These are phyloP conservation scores for Pangasianodon hypophthalmus DNA, from an alignment of 2,113 vertebrate genomes.

Conservation along the genomic window DNA sequence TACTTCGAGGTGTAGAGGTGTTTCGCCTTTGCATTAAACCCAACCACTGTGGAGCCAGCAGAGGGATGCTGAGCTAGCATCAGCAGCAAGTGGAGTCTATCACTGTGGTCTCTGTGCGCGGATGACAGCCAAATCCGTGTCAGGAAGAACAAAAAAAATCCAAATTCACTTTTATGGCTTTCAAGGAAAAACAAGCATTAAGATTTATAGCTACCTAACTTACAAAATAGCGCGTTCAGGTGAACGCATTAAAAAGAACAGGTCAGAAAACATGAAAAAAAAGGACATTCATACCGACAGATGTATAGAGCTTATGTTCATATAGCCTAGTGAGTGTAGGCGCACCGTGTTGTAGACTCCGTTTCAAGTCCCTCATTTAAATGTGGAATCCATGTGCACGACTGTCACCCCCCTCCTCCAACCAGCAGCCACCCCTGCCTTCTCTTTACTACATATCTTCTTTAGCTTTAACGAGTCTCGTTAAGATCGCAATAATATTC, in stretches of 20 bases:
- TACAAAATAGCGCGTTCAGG: background rate
- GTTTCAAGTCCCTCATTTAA: conserved; percentile 79
- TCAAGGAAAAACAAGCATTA: background rate
- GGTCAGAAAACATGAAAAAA: background rate
- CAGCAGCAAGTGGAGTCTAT: conserved; percentile 54
- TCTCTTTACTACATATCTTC: conserved; percentile 79
- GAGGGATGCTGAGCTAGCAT: conserved; percentile 36
- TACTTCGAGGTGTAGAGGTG: conserved; percentile 46
- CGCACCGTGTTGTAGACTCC: conserved; percentile 79
- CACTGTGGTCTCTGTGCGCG: conserved; percentile 48
- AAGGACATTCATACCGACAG: background rate
- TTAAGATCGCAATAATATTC: conserved; percentile 91
- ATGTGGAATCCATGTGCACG: conserved; percentile 78
- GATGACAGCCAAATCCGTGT: conserved; percentile 67
- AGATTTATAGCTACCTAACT: background rate
- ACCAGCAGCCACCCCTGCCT: conserved; percentile 66
- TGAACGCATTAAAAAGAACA: background rate
- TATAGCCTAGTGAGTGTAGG: conserved; percentile 47
- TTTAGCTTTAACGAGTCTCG: conserved; percentile 84
- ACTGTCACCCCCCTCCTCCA: conserved; percentile 72
- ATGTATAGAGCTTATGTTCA: conserved; percentile 58
- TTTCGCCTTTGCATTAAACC: conserved; percentile 29
- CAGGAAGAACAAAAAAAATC: background rate
- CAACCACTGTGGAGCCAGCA: background rate
- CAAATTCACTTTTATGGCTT: background rate